Evolutionary conservation across 64 coral and sea anemone genomes (phyloP).

Genomic region (Hydrozoanthus tunicans): DNA sequence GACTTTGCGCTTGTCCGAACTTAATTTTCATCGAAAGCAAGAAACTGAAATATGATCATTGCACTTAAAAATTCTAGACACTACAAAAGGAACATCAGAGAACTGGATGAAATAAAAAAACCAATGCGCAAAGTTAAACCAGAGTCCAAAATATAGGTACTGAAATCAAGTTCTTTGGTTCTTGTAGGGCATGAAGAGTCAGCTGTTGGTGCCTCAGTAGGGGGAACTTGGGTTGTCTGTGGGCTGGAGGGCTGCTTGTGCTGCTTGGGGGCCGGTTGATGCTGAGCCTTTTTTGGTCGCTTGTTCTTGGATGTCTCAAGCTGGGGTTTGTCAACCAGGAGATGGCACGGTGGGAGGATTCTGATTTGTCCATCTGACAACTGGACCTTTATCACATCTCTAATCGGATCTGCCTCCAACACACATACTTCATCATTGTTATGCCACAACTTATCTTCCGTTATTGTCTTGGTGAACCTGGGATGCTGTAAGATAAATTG

Average conservation of each 20-base stretch:
- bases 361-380: constrained; percentile 1
- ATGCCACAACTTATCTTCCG: background rate
- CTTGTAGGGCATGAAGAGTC: background rate
- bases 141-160: background rate
- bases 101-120: constrained; percentile 26
- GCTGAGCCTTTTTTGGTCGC: background rate
- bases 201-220: background rate
- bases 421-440: background rate
- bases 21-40: constrained; percentile 4
- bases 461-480: constrained; percentile 2
- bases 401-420: background rate
- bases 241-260: background rate
- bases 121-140: constrained; percentile 22
- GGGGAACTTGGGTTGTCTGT: background rate
- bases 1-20: background rate
- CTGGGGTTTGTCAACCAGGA: background rate
- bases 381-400: background rate
- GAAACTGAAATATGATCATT: constrained; percentile 1
- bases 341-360: constrained; percentile 5
- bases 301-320: constrained; percentile 2
- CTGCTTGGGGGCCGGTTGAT: background rate
- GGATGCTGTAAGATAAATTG: background rate
- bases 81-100: constrained; percentile 29
- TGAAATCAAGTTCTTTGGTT: constrained; percentile 7
- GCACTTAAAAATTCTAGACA: constrained; percentile 1